Percentiles rank a stretch among this genome's conserved stretches.
Conservation (phyloP, 2,888 invertebrate genomes). For the Coleophora deauratella region DNA sequence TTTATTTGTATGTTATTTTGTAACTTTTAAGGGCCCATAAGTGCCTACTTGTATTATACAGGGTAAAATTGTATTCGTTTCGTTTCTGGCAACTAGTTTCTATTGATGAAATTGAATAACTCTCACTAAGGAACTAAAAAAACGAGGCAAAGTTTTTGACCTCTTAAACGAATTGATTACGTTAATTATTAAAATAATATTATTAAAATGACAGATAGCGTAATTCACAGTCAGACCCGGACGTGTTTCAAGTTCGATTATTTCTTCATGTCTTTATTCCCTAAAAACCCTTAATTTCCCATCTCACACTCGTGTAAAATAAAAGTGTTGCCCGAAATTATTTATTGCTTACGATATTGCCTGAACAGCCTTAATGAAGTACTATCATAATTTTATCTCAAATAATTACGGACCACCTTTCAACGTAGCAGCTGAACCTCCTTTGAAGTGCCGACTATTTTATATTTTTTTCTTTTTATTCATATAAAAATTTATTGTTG, state of each 20-base stretch:
- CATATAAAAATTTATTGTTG: conserved; percentile 57
- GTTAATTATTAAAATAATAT: too few species aligned
- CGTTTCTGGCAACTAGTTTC: too few species aligned
- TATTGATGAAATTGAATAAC: too few species aligned
- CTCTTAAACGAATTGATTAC: too few species aligned
- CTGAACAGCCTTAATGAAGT: conserved; percentile 48
- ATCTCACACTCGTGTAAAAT: conserved; percentile 26
- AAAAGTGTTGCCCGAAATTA: conserved; percentile 34
- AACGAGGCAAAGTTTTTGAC: too few species aligned
- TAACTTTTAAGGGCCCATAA: conserved; percentile 2
- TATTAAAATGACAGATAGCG: too few species aligned
- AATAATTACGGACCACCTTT: conserved; percentile 64
- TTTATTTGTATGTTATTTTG: too few species aligned
- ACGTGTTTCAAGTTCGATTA: not conserved
- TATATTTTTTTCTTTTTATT: conserved; percentile 31
- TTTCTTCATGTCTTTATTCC: not conserved
- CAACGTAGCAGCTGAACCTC: conserved; percentile 51
- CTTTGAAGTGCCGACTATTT: conserved; percentile 53
- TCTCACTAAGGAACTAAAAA: too few species aligned
- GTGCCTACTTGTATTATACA: too few species aligned
- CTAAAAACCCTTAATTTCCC: conserved; percentile 27
- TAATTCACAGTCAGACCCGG: too few species aligned
- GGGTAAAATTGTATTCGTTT: too few species aligned
- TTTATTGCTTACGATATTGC: conserved; percentile 46
- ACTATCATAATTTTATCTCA: conserved; percentile 59